Percentiles rank a stretch among this genome's conserved stretches.
These are phyloP conservation scores for Sorex araneus DNA, from an alignment of 2,113 vertebrate genomes.

Conservation along the genomic window DNA sequence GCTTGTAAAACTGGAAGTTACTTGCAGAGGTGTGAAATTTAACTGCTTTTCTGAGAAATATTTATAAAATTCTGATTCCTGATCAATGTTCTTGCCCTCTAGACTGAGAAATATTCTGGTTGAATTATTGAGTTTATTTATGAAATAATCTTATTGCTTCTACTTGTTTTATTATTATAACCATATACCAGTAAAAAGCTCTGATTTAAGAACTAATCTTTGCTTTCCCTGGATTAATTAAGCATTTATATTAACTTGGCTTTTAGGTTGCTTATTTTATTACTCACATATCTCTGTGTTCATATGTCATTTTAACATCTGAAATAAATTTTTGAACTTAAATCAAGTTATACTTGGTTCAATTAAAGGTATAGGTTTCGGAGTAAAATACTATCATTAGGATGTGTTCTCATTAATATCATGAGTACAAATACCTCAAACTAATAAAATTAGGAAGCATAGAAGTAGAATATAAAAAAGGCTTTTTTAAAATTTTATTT, in stretches of 20 bases:
- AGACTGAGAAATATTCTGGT: conserved; percentile 30
- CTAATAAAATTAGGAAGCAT: conserved; percentile 49
- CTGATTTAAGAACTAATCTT: conserved; percentile 65
- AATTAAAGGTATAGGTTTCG: conserved; percentile 60
- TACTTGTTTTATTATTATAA: conserved; percentile 70
- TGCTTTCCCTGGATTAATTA: conserved; percentile 63
- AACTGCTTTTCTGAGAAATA: neutral
- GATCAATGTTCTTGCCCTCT: conserved; percentile 30
- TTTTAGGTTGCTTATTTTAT: conserved; percentile 65
- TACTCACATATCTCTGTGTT: conserved; percentile 28
- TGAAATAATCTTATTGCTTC: conserved; percentile 33
- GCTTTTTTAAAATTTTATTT: conserved; percentile 25
- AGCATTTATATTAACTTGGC: conserved; percentile 66
- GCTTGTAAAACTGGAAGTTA: neutral
- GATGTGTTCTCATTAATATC: conserved; percentile 41
- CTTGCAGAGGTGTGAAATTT: neutral
- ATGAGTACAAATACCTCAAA: neutral
- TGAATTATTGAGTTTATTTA: conserved; percentile 42
- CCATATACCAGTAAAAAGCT: conserved; percentile 21
- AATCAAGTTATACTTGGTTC: conserved; percentile 54
- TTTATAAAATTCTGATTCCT: neutral
- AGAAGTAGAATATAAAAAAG: neutral
- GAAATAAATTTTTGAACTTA: conserved; percentile 62
- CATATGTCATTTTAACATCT: conserved; percentile 66
- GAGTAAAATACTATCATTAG: conserved; percentile 62